phyloP scores from a whole-genome alignment of 2,113 vertebrate species.

The Aptenodytes forsteri region DNA sequence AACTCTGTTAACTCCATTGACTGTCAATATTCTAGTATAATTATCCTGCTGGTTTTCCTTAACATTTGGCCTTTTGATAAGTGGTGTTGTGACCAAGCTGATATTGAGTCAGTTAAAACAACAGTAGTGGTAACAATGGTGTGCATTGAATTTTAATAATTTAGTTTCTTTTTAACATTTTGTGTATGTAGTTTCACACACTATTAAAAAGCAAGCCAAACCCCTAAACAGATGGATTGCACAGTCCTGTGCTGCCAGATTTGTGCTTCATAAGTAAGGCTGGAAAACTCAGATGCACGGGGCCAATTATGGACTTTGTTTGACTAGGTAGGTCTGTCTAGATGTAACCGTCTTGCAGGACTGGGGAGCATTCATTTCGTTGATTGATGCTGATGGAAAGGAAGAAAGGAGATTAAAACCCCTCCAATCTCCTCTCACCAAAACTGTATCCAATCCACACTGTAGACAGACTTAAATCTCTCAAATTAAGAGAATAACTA shows the following conservation, averaged over 20 bases:
- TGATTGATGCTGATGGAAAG: not conserved
- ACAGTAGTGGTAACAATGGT: too few species aligned
- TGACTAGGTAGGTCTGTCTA: not conserved
- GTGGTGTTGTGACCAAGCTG: not conserved
- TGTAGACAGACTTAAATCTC: not conserved
- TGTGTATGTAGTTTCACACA: not conserved
- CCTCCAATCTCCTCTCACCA: not conserved
- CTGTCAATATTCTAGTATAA: not conserved
- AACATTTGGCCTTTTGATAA: not conserved
- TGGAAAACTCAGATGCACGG: not conserved
- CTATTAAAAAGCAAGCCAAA: not conserved
- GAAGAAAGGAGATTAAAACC: not conserved
- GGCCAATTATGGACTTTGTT: fast-evolving
- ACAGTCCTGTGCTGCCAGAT: not conserved
- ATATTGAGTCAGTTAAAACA: not conserved
- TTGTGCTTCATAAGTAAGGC: not conserved
- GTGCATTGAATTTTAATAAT: not conserved
- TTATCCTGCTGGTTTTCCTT: not conserved
- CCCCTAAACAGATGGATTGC: not conserved
- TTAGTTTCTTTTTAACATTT: not conserved
- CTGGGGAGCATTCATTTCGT: not conserved
- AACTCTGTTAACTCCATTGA: not conserved
- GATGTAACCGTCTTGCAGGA: not conserved
- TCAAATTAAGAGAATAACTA: not conserved
- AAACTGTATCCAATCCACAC: not conserved